Evolutionary conservation across 2,797 vertebrate genomes (phyloP).

Genomic region (Huso huso): DNA sequence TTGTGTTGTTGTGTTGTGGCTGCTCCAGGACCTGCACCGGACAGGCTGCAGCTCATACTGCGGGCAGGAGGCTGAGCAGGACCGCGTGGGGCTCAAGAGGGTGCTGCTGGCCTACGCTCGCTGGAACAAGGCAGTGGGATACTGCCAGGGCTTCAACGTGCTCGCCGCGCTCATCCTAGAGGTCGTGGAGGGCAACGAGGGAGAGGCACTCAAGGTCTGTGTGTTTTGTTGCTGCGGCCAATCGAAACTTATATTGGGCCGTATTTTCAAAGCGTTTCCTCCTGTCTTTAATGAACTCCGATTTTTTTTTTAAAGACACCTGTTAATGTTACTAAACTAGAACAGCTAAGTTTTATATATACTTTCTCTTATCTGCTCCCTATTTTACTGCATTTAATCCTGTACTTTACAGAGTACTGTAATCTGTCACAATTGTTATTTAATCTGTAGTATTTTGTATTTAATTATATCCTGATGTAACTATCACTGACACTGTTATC

Average conservation of each 20-base stretch:
- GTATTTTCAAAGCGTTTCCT: too few relatives aligned
- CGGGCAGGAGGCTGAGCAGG: conserved; percentile 93
- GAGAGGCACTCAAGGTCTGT: conserved; percentile 89
- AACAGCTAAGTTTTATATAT: neutral
- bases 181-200: conserved; percentile 91
- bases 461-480: too few relatives aligned
- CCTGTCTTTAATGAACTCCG: too few relatives aligned
- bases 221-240: neutral
- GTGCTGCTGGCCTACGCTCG: conserved; percentile 90
- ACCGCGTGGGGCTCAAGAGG: conserved; percentile 88
- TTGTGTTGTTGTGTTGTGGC: neutral
- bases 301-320: too few relatives aligned
- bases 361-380: too few relatives aligned
- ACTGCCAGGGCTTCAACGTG: conserved; percentile 97
- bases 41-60: conserved; percentile 96
- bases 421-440: too few relatives aligned
- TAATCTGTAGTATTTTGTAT: too few relatives aligned
- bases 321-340: too few relatives aligned
- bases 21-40: conserved; percentile 83
- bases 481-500: too few relatives aligned
- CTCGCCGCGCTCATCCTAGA: conserved; percentile 91
- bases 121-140: conserved; percentile 94
- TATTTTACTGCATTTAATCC: too few relatives aligned
- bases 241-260: too few relatives aligned
- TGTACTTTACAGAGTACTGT: too few relatives aligned